Percentiles rank a stretch among this genome's conserved stretches.
These are phyloP conservation scores for Thymelicus sylvestris DNA, from an alignment of 2,888 invertebrate species.

Conservation along the genomic window DNA sequence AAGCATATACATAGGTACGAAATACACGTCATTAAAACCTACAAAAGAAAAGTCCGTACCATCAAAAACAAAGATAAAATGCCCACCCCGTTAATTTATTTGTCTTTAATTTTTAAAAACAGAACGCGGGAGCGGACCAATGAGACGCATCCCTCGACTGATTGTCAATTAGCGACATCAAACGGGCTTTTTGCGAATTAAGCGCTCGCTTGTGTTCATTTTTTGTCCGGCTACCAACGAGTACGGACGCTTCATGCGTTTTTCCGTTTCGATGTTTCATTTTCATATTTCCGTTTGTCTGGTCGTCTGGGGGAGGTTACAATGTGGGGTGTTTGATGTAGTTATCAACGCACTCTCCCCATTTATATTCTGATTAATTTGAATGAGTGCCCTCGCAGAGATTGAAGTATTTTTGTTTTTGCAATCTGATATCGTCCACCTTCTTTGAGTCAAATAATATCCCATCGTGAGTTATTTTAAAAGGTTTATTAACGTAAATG, in stretches of 20 bases:
- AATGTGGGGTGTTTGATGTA: slow-evolving; percentile 58
- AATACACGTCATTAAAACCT: slow-evolving; percentile 24
- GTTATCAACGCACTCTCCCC: slow-evolving; percentile 53
- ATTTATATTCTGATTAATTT: slow-evolving; percentile 65
- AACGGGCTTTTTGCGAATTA: slow-evolving; percentile 85
- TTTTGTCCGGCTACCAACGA: slow-evolving; percentile 73
- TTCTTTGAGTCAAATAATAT: slow-evolving; percentile 18
- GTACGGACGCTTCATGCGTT: slow-evolving; percentile 76
- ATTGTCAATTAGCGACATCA: slow-evolving; percentile 85
- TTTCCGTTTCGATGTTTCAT: slow-evolving; percentile 81
- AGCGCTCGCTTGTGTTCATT: slow-evolving; percentile 81
- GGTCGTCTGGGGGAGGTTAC: slow-evolving; percentile 63
- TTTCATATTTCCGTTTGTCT: slow-evolving; percentile 84
- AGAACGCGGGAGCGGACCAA: slow-evolving; percentile 78
- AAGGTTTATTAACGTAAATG: slow-evolving; percentile 5
- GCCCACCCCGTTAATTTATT: slow-evolving; percentile 74
- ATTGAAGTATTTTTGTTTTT: slow-evolving; percentile 47
- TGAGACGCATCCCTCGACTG: slow-evolving; percentile 81
- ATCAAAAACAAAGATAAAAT: slow-evolving; percentile 55
- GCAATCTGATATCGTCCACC: slow-evolving; percentile 34
- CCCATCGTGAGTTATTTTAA: neutral
- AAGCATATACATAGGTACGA: slow-evolving; percentile 3
- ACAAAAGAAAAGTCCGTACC: slow-evolving; percentile 34
- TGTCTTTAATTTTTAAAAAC: slow-evolving; percentile 83
- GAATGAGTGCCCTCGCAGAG: slow-evolving; percentile 62